Evolutionary conservation across 2,113 vertebrate genomes (phyloP), one percentile per base, ranked within the genome.

Genomic region (Ochotona princeps): DNA sequence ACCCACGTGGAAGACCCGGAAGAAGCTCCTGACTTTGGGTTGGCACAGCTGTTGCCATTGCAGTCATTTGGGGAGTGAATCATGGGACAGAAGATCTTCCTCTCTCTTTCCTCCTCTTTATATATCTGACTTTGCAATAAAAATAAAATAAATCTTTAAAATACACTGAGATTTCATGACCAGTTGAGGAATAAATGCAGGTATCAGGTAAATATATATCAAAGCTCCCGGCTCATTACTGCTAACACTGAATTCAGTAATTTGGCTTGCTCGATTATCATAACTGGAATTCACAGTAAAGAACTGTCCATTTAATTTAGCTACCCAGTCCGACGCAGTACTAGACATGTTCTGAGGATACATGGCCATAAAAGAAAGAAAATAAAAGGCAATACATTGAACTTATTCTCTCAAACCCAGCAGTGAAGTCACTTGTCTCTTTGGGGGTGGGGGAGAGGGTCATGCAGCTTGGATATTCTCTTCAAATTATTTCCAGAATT

Each of bases 241-340:
- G 20, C 54, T 67, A 86, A 79, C 13, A 44, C 9, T 87, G 35
- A 95, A 79, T 94, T 92, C 9, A 91, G n/a, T 78, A 61, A 76
- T 14, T 73, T 78, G n/a, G 2, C 72, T 84, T 92, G 15, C 11
- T 87, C 23, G 91, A n/a, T n/a, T 18, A 20, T 23, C 17, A 87
- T 44, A 92, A 61, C 11, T n/a, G 11, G 60, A 91, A 35, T 60
- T 76, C 23, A 54, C 14, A 87, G 69, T 69, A 23, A 82, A 74
- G 44, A 78, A 6, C 69, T 92, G 57, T 74, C 49, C 94, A 30
- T n/a, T 87, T 9, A 63, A 90, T 61, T 72, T 57, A 66, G 35
- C 60, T 7, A 70, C 28, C 26, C 74, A 51, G 13, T 66, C 20
- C 26, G 66, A 90, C 51, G 25, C 14, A 80, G 13, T 81, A 17